A percentile compares a stretch with the other conserved stretches of the same genome.
Evolutionary conservation across 2,888 invertebrate genomes (phyloP).

Genomic region (Eupithecia centaureata): DNA sequence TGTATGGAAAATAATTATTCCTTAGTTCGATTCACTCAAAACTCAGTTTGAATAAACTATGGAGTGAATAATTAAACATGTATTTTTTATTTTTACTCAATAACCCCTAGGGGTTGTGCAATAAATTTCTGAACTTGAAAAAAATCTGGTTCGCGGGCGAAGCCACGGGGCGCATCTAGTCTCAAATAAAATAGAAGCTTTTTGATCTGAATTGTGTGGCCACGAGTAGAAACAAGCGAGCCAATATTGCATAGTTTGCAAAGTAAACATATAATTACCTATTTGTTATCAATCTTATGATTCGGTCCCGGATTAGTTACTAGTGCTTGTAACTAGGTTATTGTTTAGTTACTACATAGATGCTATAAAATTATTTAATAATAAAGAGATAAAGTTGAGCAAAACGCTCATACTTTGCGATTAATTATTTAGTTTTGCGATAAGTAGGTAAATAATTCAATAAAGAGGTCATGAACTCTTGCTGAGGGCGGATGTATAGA

Average conservation of each 20-base stretch:
- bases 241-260: background rate
- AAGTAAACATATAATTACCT: background rate
- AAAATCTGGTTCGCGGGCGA: too few relatives aligned
- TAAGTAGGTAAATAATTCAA: slow-evolving; percentile 23
- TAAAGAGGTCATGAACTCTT: slow-evolving; percentile 20
- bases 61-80: too few relatives aligned
- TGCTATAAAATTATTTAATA: slow-evolving; percentile 16
- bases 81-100: too few relatives aligned
- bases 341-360: slow-evolving; percentile 12
- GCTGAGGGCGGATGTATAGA: background rate
- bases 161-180: too few relatives aligned
- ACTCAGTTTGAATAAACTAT: too few relatives aligned
- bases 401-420: background rate
- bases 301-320: background rate
- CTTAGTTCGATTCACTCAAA: too few relatives aligned
- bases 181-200: background rate
- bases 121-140: too few relatives aligned
- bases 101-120: too few relatives aligned
- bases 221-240: background rate
- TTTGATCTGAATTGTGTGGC: background rate
- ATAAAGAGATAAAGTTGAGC: slow-evolving; percentile 8
- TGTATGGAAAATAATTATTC: too few relatives aligned
- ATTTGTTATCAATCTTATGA: background rate
- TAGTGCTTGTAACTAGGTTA: background rate
- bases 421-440: slow-evolving; percentile 10